These are phyloP conservation scores for Archocentrus centrarchus DNA, from an alignment of 2,113 vertebrate species.

Conservation along the genomic window DNA sequence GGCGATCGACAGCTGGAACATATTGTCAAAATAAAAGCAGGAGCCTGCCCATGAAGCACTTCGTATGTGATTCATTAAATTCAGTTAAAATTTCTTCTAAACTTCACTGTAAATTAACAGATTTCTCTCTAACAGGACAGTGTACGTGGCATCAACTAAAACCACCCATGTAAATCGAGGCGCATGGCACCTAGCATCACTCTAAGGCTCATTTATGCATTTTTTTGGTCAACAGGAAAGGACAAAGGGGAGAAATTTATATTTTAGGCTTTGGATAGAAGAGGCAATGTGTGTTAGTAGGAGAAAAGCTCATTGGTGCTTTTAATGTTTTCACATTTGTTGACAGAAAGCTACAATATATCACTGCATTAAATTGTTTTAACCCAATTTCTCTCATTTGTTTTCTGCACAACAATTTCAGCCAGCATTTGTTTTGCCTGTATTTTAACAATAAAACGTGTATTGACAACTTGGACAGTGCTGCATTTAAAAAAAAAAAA, in stretches of 20 bases:
- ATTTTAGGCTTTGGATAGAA: too few species aligned
- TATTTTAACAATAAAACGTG: not conserved
- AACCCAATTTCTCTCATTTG: not conserved
- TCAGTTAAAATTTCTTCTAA: not conserved
- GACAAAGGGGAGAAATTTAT: too few species aligned
- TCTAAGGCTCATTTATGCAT: not conserved
- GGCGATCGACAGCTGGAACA: not conserved
- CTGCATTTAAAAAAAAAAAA: not conserved
- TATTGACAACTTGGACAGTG: not conserved
- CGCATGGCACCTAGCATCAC: not conserved
- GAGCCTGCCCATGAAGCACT: not conserved
- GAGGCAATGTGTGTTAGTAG: not conserved
- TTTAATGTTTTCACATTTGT: slow-evolving; percentile 5
- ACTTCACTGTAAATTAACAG: not conserved
- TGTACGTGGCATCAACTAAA: not conserved
- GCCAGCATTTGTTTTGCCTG: not conserved
- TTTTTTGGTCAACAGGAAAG: not conserved
- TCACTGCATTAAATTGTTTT: not conserved
- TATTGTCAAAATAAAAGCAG: not conserved
- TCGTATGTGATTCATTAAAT: not conserved
- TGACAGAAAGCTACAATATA: not conserved
- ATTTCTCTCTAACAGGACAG: not conserved
- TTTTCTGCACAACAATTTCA: not conserved
- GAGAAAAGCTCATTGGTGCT: not conserved
- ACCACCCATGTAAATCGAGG: not conserved